Conservation (phyloP, 1,140 invertebrate species). For the Melitaea cinxia region DNA sequence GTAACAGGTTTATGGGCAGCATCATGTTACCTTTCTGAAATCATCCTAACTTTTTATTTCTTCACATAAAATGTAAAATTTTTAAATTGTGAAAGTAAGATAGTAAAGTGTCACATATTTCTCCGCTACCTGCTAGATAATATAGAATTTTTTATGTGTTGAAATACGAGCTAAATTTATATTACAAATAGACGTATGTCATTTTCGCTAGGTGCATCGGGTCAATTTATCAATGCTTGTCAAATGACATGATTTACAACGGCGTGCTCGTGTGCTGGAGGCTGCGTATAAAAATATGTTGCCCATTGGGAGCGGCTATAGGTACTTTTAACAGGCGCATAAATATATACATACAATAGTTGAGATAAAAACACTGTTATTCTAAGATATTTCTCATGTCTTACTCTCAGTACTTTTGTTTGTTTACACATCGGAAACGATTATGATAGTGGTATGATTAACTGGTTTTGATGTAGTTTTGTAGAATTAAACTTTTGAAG, state of each 20-base stretch:
- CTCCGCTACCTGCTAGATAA: not conserved
- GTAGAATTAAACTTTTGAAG: too few relatives aligned
- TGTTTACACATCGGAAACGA: too few relatives aligned
- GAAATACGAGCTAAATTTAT: constrained; percentile 15
- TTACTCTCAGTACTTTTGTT: too few relatives aligned
- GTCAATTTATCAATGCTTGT: constrained; percentile 55
- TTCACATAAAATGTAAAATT: constrained; percentile 24
- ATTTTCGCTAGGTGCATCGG: constrained; percentile 45
- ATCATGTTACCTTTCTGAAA: constrained; percentile 22
- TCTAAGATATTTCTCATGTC: not conserved
- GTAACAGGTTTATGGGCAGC: constrained; percentile 23
- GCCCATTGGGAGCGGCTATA: constrained; percentile 38
- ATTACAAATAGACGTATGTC: constrained; percentile 34
- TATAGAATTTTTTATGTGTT: constrained; percentile 1
- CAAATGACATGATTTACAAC: constrained; percentile 53
- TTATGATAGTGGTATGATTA: not conserved
- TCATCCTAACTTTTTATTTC: constrained; percentile 25
- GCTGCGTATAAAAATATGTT: constrained; percentile 41
- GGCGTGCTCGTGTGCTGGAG: constrained; percentile 32
- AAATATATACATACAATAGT: not conserved
- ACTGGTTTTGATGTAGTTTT: not conserved
- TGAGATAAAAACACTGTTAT: not conserved
- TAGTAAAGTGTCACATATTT: constrained; percentile 19
- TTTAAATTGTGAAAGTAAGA: constrained; percentile 25
- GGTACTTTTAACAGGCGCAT: constrained; percentile 19